Evolutionary conservation across 1,140 invertebrate genomes (phyloP).

Genomic region (Zeugodacus cucurbitae): DNA sequence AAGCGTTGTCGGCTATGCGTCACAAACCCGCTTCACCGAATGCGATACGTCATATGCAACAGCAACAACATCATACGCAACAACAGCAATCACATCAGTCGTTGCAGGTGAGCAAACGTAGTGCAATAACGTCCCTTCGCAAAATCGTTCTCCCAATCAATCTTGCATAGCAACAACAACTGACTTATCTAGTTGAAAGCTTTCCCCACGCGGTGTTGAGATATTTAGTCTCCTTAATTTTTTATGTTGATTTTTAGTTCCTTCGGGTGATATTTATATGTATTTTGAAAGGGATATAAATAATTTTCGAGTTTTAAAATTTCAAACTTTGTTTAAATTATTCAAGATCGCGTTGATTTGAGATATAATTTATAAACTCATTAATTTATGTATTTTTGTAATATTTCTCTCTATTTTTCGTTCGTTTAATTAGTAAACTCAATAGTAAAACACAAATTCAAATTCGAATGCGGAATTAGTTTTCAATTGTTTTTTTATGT

Average conservation of each 20-base stretch:
- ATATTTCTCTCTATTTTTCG: too few species aligned
- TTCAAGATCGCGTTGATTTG: too few species aligned
- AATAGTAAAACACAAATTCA: too few species aligned
- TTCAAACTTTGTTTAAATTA: too few species aligned
- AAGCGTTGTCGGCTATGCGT: slow-evolving; percentile 84
- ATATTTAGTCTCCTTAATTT: not conserved
- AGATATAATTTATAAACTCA: too few species aligned
- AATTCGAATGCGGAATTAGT: too few species aligned
- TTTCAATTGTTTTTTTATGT: too few species aligned
- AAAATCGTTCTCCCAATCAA: not conserved
- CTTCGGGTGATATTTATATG: too few species aligned
- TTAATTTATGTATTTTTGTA: too few species aligned
- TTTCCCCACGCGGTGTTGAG: not conserved
- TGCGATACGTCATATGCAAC: slow-evolving; percentile 70
- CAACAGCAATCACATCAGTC: slow-evolving; percentile 47
- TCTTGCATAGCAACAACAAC: not conserved
- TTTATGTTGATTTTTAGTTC: not conserved
- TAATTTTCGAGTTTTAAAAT: too few species aligned
- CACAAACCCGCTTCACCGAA: slow-evolving; percentile 88
- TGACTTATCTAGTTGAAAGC: not conserved
- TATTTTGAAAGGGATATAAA: too few species aligned
- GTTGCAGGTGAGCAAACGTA: slow-evolving; percentile 56
- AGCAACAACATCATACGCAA: slow-evolving; percentile 53
- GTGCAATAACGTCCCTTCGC: not conserved
- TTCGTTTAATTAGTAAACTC: too few species aligned